phyloP scores from a whole-genome alignment of 2,888 invertebrate species.

The Andrena flavipes region DNA sequence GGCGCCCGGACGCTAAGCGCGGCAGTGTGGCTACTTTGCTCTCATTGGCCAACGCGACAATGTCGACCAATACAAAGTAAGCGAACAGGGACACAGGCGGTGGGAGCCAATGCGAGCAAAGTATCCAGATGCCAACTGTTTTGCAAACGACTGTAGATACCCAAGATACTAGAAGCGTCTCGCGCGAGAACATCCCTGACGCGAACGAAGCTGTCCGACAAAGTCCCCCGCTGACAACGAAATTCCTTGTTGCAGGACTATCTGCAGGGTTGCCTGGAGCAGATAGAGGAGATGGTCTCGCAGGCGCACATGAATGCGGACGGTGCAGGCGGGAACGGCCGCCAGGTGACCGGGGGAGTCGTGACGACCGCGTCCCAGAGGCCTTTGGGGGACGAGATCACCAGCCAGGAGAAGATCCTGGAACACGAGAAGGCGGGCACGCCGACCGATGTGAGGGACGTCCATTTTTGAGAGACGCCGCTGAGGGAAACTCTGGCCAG shows the following conservation, averaged over 20 bases:
- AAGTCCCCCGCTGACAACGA: too few species aligned
- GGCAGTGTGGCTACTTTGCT: too few species aligned
- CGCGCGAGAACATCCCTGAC: too few species aligned
- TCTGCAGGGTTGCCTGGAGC: slow-evolving; percentile 91
- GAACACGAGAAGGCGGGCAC: slow-evolving; percentile 91
- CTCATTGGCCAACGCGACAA: too few species aligned
- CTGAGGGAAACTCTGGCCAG: slow-evolving; percentile 68
- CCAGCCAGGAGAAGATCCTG: slow-evolving; percentile 85
- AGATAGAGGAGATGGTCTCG: slow-evolving; percentile 92
- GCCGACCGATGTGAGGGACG: slow-evolving; percentile 94
- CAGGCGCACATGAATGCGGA: slow-evolving; percentile 85
- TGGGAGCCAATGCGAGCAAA: too few species aligned
- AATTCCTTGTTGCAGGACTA: slow-evolving; percentile 88
- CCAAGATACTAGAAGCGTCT: too few species aligned
- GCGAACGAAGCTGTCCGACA: too few species aligned
- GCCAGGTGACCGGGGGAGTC: slow-evolving; percentile 53
- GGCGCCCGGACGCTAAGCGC: too few species aligned
- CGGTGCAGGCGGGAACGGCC: slow-evolving; percentile 83
- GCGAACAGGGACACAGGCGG: too few species aligned
- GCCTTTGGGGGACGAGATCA: slow-evolving; percentile 81
- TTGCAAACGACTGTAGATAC: too few species aligned
- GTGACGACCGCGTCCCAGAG: slow-evolving; percentile 75
- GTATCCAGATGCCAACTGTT: too few species aligned
- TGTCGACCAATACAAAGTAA: too few species aligned
- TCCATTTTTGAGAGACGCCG: slow-evolving; percentile 87